Conservation (phyloP, 2,113 vertebrate species). For the Macaca nemestrina region DNA sequence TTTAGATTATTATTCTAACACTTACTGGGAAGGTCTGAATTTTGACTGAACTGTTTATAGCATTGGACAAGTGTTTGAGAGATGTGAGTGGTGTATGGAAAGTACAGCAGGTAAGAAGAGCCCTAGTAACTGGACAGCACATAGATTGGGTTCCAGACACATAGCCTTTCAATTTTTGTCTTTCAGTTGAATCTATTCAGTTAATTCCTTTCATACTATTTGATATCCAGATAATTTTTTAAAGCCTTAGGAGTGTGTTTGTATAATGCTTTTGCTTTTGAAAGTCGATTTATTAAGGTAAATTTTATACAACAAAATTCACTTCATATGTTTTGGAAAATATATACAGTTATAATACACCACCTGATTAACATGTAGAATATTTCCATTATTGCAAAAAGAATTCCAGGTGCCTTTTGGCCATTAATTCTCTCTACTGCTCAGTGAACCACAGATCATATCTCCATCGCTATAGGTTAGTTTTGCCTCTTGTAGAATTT, state of each 20-base stretch:
- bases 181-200: background rate
- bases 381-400: background rate
- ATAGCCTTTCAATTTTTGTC: background rate
- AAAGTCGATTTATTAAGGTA: conserved; percentile 23
- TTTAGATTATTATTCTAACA: conserved; percentile 31
- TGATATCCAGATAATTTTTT: background rate
- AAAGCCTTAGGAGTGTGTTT: background rate
- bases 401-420: background rate
- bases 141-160: background rate
- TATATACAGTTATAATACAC: background rate
- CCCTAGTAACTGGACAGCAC: background rate
- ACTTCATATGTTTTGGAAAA: background rate
- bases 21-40: background rate
- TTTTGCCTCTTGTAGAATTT: conserved; percentile 37
- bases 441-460: background rate
- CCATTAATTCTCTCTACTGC: background rate
- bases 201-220: background rate
- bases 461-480: background rate
- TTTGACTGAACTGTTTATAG: conserved; percentile 32
- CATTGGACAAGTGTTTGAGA: background rate
- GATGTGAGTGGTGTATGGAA: background rate
- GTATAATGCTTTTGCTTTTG: background rate
- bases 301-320: background rate
- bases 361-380: background rate
- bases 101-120: background rate